Base-by-base conservation (phyloP, 2,113 vertebrate genomes). In the Camelus dromedarius region DNA sequence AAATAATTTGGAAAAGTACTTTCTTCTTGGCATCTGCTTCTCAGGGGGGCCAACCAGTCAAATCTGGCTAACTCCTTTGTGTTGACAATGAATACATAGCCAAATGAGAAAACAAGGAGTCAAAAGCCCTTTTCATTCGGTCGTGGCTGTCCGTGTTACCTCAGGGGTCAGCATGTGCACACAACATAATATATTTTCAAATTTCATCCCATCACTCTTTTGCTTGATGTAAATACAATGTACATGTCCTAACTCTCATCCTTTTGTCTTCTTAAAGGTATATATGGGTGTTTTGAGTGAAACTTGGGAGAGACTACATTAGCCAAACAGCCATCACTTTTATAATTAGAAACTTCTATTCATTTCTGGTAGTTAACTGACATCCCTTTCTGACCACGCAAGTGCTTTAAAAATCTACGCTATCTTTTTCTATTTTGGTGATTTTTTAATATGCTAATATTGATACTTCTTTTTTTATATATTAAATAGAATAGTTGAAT, bases 351-450 rank as follows among this genome's bases (percentile, higher is more conserved):
- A n/a, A 42, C 66, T 67, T 16, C 2, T 5, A 35, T 3, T 54
- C 16, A 73, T 70, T 95, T 77, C 3, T 76, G 58, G 6, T 52
- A 70, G 85, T 16, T 86, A 76, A 96, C 4, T 82, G 20, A 15
- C 2, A 50, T 28, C 52, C 4, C 0, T 30, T 72, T 88, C 15
- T 62, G 26, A 48, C 9, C 0, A 54, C 3, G 1, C 1, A 81
- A 38, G 2, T 73, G 75, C 15, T 12, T 20, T 50, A 13, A 66
- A 82, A 87, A 54, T 67, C 18, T 83, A 26, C 62, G 15, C 5
- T 42, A 10, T 52, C 5, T 22, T 72, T 89, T 75, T 38, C 0
- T 22, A 42, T 67, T 42, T 20, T 2, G 8, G 1, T 0, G 58
- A 69, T 76, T 50, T 24, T 38, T 69, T 52, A 54, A 28, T 54